Conservation (phyloP, 2,113 vertebrate genomes). For the Gymnorhina tibicen region DNA sequence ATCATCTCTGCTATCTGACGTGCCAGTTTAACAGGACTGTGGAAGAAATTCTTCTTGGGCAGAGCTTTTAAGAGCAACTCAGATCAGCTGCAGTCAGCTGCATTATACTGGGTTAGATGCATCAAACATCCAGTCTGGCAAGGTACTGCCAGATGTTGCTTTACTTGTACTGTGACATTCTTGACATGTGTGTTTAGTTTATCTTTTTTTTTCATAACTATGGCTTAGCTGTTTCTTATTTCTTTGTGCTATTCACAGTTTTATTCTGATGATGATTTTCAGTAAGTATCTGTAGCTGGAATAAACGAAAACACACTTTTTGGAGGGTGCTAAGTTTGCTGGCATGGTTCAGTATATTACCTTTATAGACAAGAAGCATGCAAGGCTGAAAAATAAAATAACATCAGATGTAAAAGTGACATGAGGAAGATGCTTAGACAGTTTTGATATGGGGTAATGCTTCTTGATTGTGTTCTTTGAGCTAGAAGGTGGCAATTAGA, state of each 20-base stretch:
- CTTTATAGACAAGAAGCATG: not conserved
- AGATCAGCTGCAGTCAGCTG: not conserved
- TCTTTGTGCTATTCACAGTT: not conserved
- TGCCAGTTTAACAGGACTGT: not conserved
- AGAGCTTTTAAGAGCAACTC: not conserved
- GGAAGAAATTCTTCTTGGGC: not conserved
- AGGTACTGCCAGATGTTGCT: not conserved
- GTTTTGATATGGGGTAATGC: conserved; percentile 48
- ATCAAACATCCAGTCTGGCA: not conserved
- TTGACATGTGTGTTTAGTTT: not conserved
- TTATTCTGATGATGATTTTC: not conserved
- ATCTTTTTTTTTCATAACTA: not conserved
- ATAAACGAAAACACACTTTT: not conserved
- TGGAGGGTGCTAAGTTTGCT: not conserved
- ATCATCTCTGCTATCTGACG: not conserved
- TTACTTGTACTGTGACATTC: not conserved
- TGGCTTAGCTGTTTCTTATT: not conserved
- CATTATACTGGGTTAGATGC: not conserved
- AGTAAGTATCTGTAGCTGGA: not conserved
- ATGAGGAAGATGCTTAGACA: not conserved
- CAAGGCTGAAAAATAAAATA: not conserved
- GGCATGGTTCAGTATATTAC: not conserved
- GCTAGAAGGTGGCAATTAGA: conserved; percentile 72
- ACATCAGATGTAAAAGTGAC: not conserved
- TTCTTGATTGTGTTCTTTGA: conserved; percentile 64